Evolutionary conservation across 1,140 invertebrate genomes (phyloP), one percentile per base, ranked within the genome.

Genomic region (Lanistes nyassanus): DNA sequence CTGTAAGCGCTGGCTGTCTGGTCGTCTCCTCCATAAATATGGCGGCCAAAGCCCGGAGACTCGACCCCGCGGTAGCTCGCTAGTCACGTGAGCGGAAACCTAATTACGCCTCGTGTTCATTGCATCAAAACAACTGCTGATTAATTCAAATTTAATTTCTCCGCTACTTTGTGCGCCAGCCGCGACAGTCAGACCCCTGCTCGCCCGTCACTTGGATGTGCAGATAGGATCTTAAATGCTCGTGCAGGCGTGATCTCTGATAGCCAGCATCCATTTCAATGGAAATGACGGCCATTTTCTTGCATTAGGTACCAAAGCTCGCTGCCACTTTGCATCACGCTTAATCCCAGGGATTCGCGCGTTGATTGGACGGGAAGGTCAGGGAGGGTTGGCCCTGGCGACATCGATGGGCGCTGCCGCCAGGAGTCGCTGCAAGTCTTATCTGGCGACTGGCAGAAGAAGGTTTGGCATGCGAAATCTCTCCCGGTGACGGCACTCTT

Each of bases 111-210:
- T 16, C 70, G 70, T 72, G 70, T 72, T 72, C 70, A 72, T 72
- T 72, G 70, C 70, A 72, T 72, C 70, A 72, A 72, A 72, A 72
- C 70, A 72, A 72, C 70, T 72, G 70, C 70, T 72, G 70, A 72
- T 72, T 72, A 72, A 72, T 72, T 72, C 70, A 72, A 72, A 72
- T 72, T 72, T 72, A 72, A 72, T 72, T 72, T 72, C 70, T 37
- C 70, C 56, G 34, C 70, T 72, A 72, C 70, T 72, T 72, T 72
- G 70, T 62, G 55, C 70, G 36, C 34, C 56, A 34, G 16, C 34
- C 26, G 31, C n/a, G 70, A 53, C 3, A 36, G 23, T n/a, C 55
- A 4, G 37, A 29, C 36, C 21, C 70, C 51, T 31, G 67, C 34
- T 53, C 55, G n/a, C 37, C 55, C 70, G 70, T 72, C 70, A 62